Percentiles rank a stretch among this genome's conserved stretches.
phyloP scores from a whole-genome alignment of 2,113 vertebrate genomes.

The Eclectus roratus region DNA sequence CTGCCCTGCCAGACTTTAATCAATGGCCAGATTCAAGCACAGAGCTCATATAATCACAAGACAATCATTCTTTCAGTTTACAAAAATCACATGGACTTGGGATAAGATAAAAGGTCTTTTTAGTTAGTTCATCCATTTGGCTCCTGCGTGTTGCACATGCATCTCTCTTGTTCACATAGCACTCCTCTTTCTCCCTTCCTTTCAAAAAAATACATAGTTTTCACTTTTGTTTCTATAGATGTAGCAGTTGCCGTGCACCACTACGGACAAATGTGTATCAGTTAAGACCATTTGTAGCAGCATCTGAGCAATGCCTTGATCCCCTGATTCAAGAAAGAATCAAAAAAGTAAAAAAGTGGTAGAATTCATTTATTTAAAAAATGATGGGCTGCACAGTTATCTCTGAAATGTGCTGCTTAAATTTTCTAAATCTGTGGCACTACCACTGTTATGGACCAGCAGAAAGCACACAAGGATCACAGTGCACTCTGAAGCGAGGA shows the following conservation, averaged over 20 bases:
- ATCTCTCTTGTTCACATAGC: background rate
- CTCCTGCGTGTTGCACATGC: background rate
- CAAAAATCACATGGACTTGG: background rate
- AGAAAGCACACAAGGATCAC: background rate
- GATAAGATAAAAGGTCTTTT: slow-evolving; percentile 28
- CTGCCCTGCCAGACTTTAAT: slow-evolving; percentile 33
- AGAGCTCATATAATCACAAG: slow-evolving; percentile 24
- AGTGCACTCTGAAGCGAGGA: fast-evolving
- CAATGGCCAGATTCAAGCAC: slow-evolving; percentile 40
- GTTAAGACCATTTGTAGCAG: background rate
- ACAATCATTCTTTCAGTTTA: slow-evolving; percentile 10
- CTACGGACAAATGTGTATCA: background rate
- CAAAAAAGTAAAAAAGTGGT: background rate
- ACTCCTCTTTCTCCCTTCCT: background rate
- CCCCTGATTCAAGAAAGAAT: background rate
- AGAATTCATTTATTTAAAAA: background rate
- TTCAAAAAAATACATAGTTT: background rate
- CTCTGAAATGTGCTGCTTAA: background rate
- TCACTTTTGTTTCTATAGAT: background rate
- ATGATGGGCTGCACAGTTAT: background rate
- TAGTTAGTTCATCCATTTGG: background rate
- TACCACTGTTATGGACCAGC: background rate
- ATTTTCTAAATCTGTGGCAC: background rate
- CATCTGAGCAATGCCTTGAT: background rate
- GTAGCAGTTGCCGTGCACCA: background rate